phyloP scores from a whole-genome alignment of 2,797 vertebrate genomes.

The Australoheros facetus region DNA sequence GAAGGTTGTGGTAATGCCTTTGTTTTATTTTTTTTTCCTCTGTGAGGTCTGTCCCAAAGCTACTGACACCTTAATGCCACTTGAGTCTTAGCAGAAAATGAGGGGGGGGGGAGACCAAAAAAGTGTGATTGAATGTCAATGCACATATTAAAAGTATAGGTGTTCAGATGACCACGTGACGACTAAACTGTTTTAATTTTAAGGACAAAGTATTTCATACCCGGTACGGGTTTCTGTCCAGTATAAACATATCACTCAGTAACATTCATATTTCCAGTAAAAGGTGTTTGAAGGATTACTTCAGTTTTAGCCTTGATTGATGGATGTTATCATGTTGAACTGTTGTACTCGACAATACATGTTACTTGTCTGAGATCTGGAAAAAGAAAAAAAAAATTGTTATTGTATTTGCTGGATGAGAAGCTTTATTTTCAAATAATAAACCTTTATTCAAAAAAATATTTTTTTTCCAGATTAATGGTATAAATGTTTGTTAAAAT shows the following conservation, averaged over 20 bases:
- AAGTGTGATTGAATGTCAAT: conserved; percentile 66
- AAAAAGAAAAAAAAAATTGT: background rate
- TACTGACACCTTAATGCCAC: conserved; percentile 75
- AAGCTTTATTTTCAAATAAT: conserved; percentile 75
- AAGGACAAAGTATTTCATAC: conserved; percentile 45
- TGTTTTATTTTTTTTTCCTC: conserved; percentile 72
- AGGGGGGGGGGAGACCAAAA: conserved; percentile 5
- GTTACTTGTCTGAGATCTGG: conserved; percentile 39
- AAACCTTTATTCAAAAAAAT: conserved; percentile 62
- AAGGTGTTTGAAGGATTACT: conserved; percentile 58
- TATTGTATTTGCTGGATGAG: conserved; percentile 63
- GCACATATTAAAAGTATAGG: conserved; percentile 62
- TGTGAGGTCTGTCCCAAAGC: conserved; percentile 81
- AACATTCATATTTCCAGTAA: conserved; percentile 32
- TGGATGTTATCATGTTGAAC: conserved; percentile 28
- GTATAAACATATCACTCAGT: conserved; percentile 49
- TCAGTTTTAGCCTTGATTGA: conserved; percentile 32
- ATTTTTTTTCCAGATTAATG: conserved; percentile 25
- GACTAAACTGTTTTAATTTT: conserved; percentile 54
- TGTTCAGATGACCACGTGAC: conserved; percentile 35
- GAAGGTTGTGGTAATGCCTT: conserved; percentile 67
- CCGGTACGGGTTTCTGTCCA: conserved; percentile 40
- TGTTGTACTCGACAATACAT: conserved; percentile 44
- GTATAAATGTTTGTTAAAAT: conserved; percentile 21
- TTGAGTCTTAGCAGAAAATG: conserved; percentile 52